Evolutionary conservation across 2,113 vertebrate genomes (phyloP).

Genomic region (Scomber colias): DNA sequence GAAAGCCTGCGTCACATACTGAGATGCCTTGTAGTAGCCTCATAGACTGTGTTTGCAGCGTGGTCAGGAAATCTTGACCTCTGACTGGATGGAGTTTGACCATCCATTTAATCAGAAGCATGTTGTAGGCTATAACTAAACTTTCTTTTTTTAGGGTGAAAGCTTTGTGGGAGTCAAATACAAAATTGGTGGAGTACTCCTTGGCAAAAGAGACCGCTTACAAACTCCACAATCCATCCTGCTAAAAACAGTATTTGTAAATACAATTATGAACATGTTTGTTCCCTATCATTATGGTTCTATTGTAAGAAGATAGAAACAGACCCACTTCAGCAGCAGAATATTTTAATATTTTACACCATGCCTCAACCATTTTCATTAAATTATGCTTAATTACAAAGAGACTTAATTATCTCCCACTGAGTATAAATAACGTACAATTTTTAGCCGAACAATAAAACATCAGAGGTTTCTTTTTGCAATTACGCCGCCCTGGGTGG

Average conservation of each 20-base stretch:
- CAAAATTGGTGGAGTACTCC: background rate
- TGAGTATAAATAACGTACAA: background rate
- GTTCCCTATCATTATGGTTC: background rate
- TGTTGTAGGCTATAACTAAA: too few relatives aligned
- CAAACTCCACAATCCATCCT: background rate
- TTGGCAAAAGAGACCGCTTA: background rate
- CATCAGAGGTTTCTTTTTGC: conserved; percentile 24
- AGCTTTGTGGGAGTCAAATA: background rate
- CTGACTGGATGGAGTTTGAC: background rate
- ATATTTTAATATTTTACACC: background rate
- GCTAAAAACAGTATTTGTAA: background rate
- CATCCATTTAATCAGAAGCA: background rate
- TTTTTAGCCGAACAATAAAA: conserved; percentile 36
- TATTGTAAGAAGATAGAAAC: background rate
- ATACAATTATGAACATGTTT: too few relatives aligned
- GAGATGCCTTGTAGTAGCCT: too few relatives aligned
- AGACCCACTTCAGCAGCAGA: background rate
- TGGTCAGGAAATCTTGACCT: background rate
- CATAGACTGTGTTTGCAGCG: too few relatives aligned
- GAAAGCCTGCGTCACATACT: too few relatives aligned
- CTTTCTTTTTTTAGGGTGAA: too few relatives aligned
- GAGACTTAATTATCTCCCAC: background rate
- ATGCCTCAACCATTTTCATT: background rate
- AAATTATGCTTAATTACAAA: background rate
- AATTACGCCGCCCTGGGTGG: conserved; percentile 46